These are phyloP conservation scores for Erpornis zantholeuca DNA, from an alignment of 2,113 vertebrate genomes.

Conservation along the genomic window DNA sequence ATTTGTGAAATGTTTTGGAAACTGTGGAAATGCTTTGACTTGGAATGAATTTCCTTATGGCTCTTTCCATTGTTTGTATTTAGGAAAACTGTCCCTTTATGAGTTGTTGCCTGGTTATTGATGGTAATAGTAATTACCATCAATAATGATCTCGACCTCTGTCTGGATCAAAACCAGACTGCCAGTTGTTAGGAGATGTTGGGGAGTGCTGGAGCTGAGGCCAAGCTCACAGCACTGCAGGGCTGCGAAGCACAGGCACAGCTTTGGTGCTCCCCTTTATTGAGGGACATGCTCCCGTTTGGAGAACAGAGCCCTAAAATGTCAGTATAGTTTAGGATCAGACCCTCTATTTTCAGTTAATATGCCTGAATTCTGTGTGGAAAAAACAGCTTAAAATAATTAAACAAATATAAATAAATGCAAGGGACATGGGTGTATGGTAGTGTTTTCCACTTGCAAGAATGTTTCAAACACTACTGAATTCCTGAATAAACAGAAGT, in stretches of 20 bases:
- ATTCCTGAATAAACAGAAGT: background rate
- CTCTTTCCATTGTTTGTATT: background rate
- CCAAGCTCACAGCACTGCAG: background rate
- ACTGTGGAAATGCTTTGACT: background rate
- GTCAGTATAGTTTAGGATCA: rapidly evolving
- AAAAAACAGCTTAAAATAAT: background rate
- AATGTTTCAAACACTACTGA: background rate
- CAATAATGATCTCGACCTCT: background rate
- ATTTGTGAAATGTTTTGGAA: background rate
- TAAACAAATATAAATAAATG: background rate
- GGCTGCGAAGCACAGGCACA: rapidly evolving
- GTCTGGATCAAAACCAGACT: background rate
- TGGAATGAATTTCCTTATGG: background rate
- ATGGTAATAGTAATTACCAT: too few relatives aligned
- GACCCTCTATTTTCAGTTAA: background rate
- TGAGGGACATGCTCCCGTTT: rapidly evolving
- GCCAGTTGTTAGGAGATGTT: background rate
- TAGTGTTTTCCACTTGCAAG: background rate
- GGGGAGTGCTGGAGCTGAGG: rapidly evolving
- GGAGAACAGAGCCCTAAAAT: background rate
- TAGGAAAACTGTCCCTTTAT: background rate
- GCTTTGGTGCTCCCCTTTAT: background rate
- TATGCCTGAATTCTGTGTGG: background rate
- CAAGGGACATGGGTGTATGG: rapidly evolving
- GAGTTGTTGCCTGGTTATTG: background rate